Evolutionary conservation across 2,797 vertebrate species (phyloP), one percentile per base, ranked within the genome.

Genomic region (Molossus molossus): DNA sequence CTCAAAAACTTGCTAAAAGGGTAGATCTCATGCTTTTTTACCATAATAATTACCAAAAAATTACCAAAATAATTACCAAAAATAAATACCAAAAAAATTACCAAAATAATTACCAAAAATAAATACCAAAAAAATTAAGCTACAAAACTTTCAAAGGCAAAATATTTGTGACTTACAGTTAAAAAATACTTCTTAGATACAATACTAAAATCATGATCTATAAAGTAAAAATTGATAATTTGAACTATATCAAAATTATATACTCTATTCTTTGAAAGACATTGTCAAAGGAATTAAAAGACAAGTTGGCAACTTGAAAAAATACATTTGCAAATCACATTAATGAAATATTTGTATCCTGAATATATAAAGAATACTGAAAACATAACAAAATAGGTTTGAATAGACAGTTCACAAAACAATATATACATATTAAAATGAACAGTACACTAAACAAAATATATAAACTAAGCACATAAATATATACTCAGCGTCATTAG

Each of bases 41-140:
- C 9, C n/a, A 83, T 33, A 79, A n/a, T 18, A 9, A n/a, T n/a
- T n/a, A n/a, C n/a, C n/a, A n/a, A n/a, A n/a, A n/a, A n/a, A n/a
- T n/a, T n/a, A n/a, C n/a, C n/a, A n/a, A n/a, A n/a, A n/a, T n/a
- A n/a, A n/a, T n/a, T n/a, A n/a, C n/a, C n/a, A n/a, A n/a, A n/a
- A n/a, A n/a, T n/a, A n/a, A n/a, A n/a, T n/a, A n/a, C n/a, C n/a
- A n/a, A n/a, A n/a, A n/a, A n/a, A n/a, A n/a, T n/a, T n/a, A n/a
- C n/a, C n/a, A n/a, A n/a, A n/a, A n/a, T n/a, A n/a, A n/a, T n/a
- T n/a, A n/a, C n/a, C n/a, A n/a, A n/a, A n/a, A n/a, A n/a, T n/a
- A n/a, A n/a, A n/a, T n/a, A n/a, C n/a, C n/a, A n/a, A 37, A 70
- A 77, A 77, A 83, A 53, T 12, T 57, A 87, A 96, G 77, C 17